These are phyloP conservation scores for Gnathonemus echidnorhynchus DNA, from an alignment of 2,113 vertebrate genomes.

Conservation along the genomic window DNA sequence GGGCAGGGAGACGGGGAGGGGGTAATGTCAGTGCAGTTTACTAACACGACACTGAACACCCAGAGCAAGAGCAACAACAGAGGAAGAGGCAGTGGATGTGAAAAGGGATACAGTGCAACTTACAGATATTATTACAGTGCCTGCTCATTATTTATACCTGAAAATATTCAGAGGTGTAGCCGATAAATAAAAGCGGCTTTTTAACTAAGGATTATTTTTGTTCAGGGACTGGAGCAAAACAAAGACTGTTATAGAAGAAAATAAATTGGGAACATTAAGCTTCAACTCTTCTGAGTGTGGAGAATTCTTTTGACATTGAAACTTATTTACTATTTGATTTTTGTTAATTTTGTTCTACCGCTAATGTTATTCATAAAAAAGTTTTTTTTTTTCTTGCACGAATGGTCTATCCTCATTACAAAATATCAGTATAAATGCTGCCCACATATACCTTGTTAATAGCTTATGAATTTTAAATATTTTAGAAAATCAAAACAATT, in stretches of 20 bases:
- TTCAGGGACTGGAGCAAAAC: background rate
- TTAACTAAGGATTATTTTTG: background rate
- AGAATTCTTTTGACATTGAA: constrained; percentile 1
- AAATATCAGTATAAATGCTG: background rate
- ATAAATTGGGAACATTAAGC: background rate
- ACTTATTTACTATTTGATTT: background rate
- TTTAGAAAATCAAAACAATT: constrained; percentile 9
- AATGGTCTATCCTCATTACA: background rate
- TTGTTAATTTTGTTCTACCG: background rate
- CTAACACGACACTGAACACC: constrained; percentile 70
- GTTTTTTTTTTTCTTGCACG: background rate
- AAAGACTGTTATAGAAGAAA: background rate
- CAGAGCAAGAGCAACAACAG: constrained; percentile 40
- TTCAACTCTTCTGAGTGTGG: background rate
- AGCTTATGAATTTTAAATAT: constrained; percentile 5
- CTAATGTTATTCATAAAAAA: background rate
- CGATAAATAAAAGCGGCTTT: background rate
- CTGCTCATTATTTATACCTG: background rate
- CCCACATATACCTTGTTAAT: constrained; percentile 7
- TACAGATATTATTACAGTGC: background rate
- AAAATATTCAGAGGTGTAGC: background rate
- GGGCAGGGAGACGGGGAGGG: constrained; percentile 26
- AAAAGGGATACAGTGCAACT: background rate
- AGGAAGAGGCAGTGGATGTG: constrained; percentile 31
- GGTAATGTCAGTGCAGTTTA: constrained; percentile 66